Evolutionary conservation across 1,140 invertebrate species (phyloP).

Genomic region (Cydia pomonella): DNA sequence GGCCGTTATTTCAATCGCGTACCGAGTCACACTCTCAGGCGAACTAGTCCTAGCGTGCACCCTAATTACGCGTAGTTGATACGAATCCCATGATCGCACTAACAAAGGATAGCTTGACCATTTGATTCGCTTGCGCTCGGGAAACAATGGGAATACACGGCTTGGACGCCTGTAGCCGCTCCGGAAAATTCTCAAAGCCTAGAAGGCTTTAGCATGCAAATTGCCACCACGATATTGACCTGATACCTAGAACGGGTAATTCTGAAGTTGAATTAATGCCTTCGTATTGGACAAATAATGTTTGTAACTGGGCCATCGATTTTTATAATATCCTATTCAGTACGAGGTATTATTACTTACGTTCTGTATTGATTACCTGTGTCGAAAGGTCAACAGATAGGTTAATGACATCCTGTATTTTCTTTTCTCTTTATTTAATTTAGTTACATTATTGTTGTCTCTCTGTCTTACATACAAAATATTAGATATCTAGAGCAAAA

Average conservation of each 20-base stretch:
- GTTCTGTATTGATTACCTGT: background rate
- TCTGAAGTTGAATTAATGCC: conserved; percentile 11
- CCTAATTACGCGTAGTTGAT: too few relatives aligned
- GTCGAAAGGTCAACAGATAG: background rate
- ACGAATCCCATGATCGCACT: too few relatives aligned
- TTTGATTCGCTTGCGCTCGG: background rate
- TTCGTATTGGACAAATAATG: background rate
- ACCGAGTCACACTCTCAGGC: background rate
- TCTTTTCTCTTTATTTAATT: too few relatives aligned
- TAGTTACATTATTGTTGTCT: too few relatives aligned
- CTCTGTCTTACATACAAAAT: background rate
- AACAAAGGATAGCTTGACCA: background rate
- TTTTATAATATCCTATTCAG: conserved; percentile 1
- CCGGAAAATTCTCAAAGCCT: conserved; percentile 49
- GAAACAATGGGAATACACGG: background rate
- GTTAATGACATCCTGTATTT: background rate
- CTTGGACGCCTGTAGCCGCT: conserved; percentile 26
- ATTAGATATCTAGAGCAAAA: background rate
- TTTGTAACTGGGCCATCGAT: conserved; percentile 20
- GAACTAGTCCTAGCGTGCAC: background rate
- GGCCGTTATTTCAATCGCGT: background rate
- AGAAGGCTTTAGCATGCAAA: conserved; percentile 50
- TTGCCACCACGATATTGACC: conserved; percentile 45
- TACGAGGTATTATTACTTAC: background rate
- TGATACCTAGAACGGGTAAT: conserved; percentile 19